Base-by-base conservation (phyloP, 2,888 invertebrate genomes). In the Drymonia ruficornis region DNA sequence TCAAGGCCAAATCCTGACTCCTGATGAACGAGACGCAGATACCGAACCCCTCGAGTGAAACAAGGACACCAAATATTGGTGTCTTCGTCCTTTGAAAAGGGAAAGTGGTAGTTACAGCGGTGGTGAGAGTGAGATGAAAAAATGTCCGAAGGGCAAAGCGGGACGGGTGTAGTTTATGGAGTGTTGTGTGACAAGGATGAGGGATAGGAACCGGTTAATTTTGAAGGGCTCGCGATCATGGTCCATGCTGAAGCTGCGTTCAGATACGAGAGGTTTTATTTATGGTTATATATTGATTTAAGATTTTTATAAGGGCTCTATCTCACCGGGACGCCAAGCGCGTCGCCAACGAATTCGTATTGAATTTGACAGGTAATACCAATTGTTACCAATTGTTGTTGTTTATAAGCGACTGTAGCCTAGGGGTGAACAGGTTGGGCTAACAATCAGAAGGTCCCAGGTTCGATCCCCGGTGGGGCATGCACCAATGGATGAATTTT, bases 71-170 rank as follows among this genome's bases (percentile, higher is more conserved):
- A 43, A 34, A 71, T 50, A 61, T 62, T 67, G 74, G 84, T 85
- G 88, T 89, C 90, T 91, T 91, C 92, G 91, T 91, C 90, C 91
- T 91, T 91, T 91, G 81, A 91, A 92, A 91, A 92, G 91, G 92
- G 92, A 92, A 92, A 91, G 92, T 92, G 90, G 86, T 89, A 86
- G 81, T 84, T 78, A 75, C 65, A 78, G 79, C 84, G 78, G 77
- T 80, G 84, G 91, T 80, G 86, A 90, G 91, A 91, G 91, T 91
- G 91, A 90, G 91, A 91, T 87, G 85, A 89, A 90, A 89, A 89
- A 90, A 88, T 86, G 77, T 72, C 85, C 87, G 84, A 86, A 86
- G 86, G 88, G 84, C 74, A 76, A 77, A 86, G 53, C 56, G 80
- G 70, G 89, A 87, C 46, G 59, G 76, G 34, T 62, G 68, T 71